Conservation (phyloP, 2,113 vertebrate genomes). For the Lagenorhynchus albirostris region DNA sequence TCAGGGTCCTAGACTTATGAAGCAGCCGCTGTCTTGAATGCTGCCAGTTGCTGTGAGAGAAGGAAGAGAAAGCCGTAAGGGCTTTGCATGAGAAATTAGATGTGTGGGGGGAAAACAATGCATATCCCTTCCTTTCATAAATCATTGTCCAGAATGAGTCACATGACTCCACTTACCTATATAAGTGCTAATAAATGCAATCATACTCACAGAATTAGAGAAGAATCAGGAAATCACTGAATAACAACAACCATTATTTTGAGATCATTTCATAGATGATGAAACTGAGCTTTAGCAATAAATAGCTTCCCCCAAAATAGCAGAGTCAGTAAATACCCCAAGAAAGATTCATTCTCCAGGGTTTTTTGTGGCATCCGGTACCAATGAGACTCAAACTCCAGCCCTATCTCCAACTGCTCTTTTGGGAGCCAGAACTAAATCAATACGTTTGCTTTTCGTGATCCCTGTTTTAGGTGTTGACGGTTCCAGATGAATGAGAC, state of each 20-base stretch:
- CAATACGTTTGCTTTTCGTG: neutral
- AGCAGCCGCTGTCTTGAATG: neutral
- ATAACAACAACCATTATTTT: neutral
- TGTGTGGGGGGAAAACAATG: neutral
- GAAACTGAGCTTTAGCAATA: neutral
- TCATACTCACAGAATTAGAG: neutral
- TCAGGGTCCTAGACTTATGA: neutral
- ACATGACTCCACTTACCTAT: neutral
- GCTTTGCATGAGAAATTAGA: neutral
- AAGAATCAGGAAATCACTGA: neutral
- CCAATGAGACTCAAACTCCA: neutral
- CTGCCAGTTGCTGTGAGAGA: neutral
- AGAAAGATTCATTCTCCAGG: neutral
- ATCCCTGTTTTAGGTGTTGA: neutral
- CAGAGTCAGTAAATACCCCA: neutral
- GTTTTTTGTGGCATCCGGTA: neutral
- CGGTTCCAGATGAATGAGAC: neutral
- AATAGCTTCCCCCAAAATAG: neutral
- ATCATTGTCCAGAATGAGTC: neutral
- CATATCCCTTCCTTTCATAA: neutral
- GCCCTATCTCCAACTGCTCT: neutral
- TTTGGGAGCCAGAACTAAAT: neutral
- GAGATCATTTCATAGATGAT: neutral
- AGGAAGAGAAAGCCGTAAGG: neutral
- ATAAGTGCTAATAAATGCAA: neutral